Evolutionary conservation across 1,140 invertebrate genomes (phyloP), one percentile per base, ranked within the genome.

Genomic region (Nephila pilipes): DNA sequence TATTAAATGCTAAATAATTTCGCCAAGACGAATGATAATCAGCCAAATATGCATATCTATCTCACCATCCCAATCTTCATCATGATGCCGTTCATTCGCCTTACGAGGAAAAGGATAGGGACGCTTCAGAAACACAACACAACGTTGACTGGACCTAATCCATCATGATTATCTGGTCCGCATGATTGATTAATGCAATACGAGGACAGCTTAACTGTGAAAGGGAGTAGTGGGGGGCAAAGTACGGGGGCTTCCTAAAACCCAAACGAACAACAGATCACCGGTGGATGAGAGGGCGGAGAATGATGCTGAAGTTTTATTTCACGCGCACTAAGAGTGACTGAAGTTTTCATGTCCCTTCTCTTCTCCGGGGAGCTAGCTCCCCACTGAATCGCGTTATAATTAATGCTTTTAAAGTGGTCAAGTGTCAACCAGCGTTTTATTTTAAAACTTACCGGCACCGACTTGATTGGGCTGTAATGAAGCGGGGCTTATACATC

Each of bases 101-200:
- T 75, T 63, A 25, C 58, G 58, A 65, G 89, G 89, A 60, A 87
- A 80, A 87, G 91, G 91, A 93, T 93, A 93, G 85, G 91, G 46
- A 79, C 46, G 65, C 69, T 29, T 75, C 60, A 87, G 91, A 79
- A 93, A 90, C 89, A 90, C 87, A 90, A 90, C 87, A 90, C 90
- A 92, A 79, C 91, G 65, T 85, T 46, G 25, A 38, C 83, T 60
- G 54, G 54, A 65, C 57, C 85, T 93, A 93, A 93, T 93, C 92
- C 92, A 93, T 93, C 92, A 93, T 89, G 85, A 93, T 93, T 93
- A 93, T 93, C 92, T 93, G 36, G 69, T 93, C 85, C 87, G 85
- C 85, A 88, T 93, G 92, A 93, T 93, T 93, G 92, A 93, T 93
- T 93, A 93, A 89, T 57, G 92, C 92, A 93, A 93, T 87, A 93